Percentiles rank a stretch among this genome's conserved stretches.
phyloP scores from a whole-genome alignment of 2,797 vertebrate genomes.

The Crenuchus spilurus region DNA sequence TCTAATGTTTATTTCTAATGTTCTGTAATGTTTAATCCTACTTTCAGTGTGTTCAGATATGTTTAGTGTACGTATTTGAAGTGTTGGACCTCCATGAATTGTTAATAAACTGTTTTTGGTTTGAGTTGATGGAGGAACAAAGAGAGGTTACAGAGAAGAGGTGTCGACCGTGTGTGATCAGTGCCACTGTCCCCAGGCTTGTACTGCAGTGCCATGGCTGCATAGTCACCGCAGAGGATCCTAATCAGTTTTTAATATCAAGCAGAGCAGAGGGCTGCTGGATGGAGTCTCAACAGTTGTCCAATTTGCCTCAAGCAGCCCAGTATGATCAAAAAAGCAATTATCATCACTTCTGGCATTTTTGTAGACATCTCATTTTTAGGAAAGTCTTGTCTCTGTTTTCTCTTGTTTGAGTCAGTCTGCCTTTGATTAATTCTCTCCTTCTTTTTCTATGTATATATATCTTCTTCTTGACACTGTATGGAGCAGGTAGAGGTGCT shows the following conservation, averaged over 20 bases:
- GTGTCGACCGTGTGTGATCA: neutral
- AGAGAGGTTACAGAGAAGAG: neutral
- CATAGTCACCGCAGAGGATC: neutral
- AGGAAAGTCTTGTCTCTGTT: slow-evolving; percentile 17
- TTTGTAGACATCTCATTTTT: slow-evolving; percentile 9
- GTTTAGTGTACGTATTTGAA: slow-evolving; percentile 40
- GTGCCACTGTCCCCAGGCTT: neutral
- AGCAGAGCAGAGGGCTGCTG: neutral
- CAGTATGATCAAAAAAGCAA: slow-evolving; percentile 2
- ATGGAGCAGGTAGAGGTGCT: too few relatives aligned
- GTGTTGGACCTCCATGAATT: slow-evolving; percentile 36
- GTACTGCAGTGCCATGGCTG: neutral
- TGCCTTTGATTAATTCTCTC: slow-evolving; percentile 9
- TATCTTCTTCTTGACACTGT: neutral
- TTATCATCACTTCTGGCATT: neutral
- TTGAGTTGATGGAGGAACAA: slow-evolving; percentile 15
- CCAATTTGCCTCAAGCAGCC: slow-evolving; percentile 3
- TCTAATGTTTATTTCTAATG: neutral
- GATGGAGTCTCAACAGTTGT: slow-evolving; percentile 13
- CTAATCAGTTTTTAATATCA: slow-evolving; percentile 34
- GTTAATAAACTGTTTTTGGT: slow-evolving; percentile 37
- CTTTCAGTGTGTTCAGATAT: slow-evolving; percentile 34
- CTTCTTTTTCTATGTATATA: neutral
- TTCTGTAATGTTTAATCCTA: neutral
- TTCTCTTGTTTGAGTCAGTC: neutral